phyloP scores from a whole-genome alignment of 2,113 vertebrate genomes.

The Crotalus horridus region DNA sequence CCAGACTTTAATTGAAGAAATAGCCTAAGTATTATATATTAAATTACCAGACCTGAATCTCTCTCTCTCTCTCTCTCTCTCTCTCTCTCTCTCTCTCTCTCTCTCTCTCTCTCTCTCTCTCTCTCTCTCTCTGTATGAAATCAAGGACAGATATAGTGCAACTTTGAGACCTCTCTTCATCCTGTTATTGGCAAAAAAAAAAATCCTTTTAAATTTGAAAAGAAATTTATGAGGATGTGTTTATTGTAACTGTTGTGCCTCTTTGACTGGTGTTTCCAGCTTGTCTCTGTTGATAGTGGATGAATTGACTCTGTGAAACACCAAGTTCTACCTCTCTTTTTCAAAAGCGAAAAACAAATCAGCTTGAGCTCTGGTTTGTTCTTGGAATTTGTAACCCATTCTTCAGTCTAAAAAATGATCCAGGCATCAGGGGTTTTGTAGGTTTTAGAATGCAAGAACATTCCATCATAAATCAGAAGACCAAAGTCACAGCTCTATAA shows the following conservation, averaged over 20 bases:
- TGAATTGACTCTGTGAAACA: neutral
- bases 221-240: neutral
- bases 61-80: too few species aligned
- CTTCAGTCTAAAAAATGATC: neutral
- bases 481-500: neutral
- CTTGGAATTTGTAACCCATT: neutral
- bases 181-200: constrained; percentile 34
- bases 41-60: neutral
- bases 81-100: too few species aligned
- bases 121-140: too few species aligned
- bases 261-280: neutral
- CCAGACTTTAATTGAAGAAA: constrained; percentile 35
- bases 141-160: constrained; percentile 1
- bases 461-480: neutral
- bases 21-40: constrained; percentile 2
- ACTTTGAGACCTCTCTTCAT: constrained; percentile 12
- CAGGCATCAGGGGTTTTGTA: neutral
- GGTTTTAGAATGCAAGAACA: neutral
- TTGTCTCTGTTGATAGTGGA: neutral
- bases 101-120: too few species aligned
- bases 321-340: neutral
- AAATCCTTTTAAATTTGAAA: neutral
- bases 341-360: neutral
- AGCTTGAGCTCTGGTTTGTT: neutral
- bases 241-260: neutral